A percentile compares a stretch with the other conserved stretches of the same genome.
Evolutionary conservation across 2,797 vertebrate species (phyloP).

Genomic region (Aulostomus chinensis): DNA sequence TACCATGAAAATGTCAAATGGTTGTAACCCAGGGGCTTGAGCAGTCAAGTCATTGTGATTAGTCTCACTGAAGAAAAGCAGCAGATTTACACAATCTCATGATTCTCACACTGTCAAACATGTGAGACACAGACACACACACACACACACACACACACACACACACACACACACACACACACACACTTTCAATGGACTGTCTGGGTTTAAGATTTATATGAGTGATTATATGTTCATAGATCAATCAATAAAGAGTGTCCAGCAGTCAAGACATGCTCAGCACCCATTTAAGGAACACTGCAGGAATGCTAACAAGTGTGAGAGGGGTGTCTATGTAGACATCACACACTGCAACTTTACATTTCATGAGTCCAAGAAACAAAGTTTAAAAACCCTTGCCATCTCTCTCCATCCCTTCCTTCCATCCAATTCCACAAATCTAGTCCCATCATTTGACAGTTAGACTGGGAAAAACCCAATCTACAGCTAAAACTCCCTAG

Average conservation of each 20-base stretch:
- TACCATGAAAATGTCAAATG: too few relatives aligned
- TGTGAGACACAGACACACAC: too few relatives aligned
- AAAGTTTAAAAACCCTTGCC: conserved; percentile 71
- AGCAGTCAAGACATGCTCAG: too few relatives aligned
- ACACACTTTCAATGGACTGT: conserved; percentile 46
- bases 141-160: too few relatives aligned
- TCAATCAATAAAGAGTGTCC: conserved; percentile 73
- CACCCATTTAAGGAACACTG: conserved; percentile 41
- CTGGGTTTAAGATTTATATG: conserved; percentile 68
- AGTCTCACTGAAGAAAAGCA: conserved; percentile 32
- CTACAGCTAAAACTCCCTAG: conserved; percentile 15
- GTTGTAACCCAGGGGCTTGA: too few relatives aligned
- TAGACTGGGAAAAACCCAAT: conserved; percentile 5
- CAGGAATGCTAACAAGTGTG: conserved; percentile 49
- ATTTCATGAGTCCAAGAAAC: conserved; percentile 75
- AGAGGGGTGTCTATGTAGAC: conserved; percentile 20
- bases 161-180: conserved; percentile 7
- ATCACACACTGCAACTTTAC: conserved; percentile 71
- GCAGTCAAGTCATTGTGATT: conserved; percentile 25
- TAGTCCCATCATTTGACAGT: conserved; percentile 23
- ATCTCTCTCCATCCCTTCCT: conserved; percentile 41
- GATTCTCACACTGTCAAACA: too few relatives aligned
- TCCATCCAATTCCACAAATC: conserved; percentile 27
- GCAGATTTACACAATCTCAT: too few relatives aligned
- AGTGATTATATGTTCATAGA: conserved; percentile 78